phyloP scores from a whole-genome alignment of 1,140 invertebrate species.

The Cydia splendana region DNA sequence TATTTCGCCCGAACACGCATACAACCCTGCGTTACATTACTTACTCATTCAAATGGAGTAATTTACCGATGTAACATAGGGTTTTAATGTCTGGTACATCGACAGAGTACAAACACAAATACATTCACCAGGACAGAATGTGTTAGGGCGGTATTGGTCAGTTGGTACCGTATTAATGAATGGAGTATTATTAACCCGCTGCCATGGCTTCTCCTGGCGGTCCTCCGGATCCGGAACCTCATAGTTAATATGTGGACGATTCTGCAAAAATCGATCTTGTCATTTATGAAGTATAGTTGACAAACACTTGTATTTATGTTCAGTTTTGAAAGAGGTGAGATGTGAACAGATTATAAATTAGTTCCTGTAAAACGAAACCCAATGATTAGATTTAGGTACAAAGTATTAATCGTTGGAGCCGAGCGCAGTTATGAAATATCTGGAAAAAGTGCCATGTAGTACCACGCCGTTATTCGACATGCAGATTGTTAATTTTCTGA shows the following conservation, averaged over 20 bases:
- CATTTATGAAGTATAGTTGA: not conserved
- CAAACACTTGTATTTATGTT: not conserved
- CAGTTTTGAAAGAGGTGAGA: not conserved
- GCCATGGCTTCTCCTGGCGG: conserved; percentile 59
- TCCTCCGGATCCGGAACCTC: conserved; percentile 33
- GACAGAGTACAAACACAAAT: not conserved
- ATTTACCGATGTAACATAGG: not conserved
- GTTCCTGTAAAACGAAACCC: not conserved
- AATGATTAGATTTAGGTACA: too few species aligned
- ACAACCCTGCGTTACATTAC: too few species aligned
- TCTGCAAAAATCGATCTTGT: conserved; percentile 13
- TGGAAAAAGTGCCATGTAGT: too few species aligned
- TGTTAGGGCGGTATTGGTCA: conserved; percentile 7
- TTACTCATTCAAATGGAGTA: too few species aligned
- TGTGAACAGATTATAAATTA: not conserved
- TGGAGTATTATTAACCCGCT: conserved; percentile 48
- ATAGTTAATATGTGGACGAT: conserved; percentile 15
- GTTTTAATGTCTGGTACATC: not conserved
- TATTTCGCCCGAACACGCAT: too few species aligned
- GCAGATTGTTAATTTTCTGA: too few species aligned
- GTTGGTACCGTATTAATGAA: conserved; percentile 24
- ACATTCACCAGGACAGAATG: not conserved
- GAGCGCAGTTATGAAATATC: too few species aligned
- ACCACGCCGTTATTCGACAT: too few species aligned
- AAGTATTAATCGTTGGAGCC: too few species aligned